Conservation (phyloP, 2,888 invertebrate species). For the Ischnura elegans region DNA sequence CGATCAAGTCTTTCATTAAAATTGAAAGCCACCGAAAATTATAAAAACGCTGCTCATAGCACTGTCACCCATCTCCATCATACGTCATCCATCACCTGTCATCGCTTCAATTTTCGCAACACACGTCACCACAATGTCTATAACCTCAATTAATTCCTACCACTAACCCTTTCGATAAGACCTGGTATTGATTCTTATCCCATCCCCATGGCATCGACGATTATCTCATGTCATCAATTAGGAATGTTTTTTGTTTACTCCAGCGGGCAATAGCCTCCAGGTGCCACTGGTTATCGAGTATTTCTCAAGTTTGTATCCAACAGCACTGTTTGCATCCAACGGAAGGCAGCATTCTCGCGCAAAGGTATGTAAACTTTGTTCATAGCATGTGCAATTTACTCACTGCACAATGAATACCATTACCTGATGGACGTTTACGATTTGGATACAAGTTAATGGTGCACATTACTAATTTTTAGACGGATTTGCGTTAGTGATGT, state of each 20-base stretch:
- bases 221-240: not conserved
- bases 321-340: not conserved
- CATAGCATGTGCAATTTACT: not conserved
- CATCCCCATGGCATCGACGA: not conserved
- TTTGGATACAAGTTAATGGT: too few species aligned
- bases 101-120: not conserved
- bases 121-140: not conserved
- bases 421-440: too few species aligned
- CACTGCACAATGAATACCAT: too few species aligned
- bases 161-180: not conserved
- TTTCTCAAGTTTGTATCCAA: not conserved
- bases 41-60: too few species aligned
- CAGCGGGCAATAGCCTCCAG: not conserved
- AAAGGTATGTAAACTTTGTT: not conserved
- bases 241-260: not conserved
- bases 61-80: too few species aligned
- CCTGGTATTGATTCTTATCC: not conserved
- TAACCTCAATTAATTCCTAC: not conserved
- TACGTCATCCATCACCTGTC: too few species aligned
- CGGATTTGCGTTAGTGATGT: too few species aligned
- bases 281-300: not conserved
- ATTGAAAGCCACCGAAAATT: too few species aligned
- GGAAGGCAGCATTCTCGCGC: not conserved
- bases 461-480: too few species aligned
- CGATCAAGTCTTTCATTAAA: too few species aligned